A percentile compares a stretch with the other conserved stretches of the same genome.
Evolutionary conservation across 2,113 vertebrate genomes (phyloP).

Genomic region (Corythoichthys haematopterus): DNA sequence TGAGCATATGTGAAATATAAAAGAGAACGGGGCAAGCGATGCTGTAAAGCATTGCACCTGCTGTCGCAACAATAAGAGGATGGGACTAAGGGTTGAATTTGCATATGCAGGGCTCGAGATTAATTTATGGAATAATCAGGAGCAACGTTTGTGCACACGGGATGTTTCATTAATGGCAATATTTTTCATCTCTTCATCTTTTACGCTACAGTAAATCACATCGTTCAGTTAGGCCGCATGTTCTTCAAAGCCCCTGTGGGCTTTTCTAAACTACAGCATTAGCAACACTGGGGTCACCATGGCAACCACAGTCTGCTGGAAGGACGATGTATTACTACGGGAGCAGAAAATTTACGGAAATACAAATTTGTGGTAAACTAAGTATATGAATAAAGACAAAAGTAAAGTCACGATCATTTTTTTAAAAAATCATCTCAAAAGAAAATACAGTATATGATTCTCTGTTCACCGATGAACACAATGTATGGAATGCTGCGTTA

Average conservation of each 20-base stretch:
- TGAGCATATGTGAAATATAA: background rate
- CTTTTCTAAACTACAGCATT: slow-evolving; percentile 22
- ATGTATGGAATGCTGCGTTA: too few species aligned
- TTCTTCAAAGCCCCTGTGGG: slow-evolving; percentile 17
- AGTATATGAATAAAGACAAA: slow-evolving; percentile 3
- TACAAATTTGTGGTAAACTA: slow-evolving; percentile 18
- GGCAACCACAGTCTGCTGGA: slow-evolving; percentile 21
- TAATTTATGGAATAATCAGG: slow-evolving; percentile 48
- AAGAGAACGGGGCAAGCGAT: background rate
- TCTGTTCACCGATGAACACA: too few species aligned
- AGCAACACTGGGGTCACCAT: slow-evolving; percentile 26
- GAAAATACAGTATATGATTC: too few species aligned
- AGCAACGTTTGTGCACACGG: slow-evolving; percentile 43
- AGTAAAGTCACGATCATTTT: background rate
- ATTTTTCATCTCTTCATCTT: slow-evolving; percentile 23
- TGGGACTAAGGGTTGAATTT: slow-evolving; percentile 32
- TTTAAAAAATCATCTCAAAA: too few species aligned
- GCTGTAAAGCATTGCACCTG: slow-evolving; percentile 21
- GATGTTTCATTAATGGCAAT: slow-evolving; percentile 60
- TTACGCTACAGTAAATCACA: slow-evolving; percentile 44
- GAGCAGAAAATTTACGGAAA: slow-evolving; percentile 21
- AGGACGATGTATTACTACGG: slow-evolving; percentile 23
- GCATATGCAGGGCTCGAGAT: slow-evolving; percentile 38
- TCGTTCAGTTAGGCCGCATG: slow-evolving; percentile 33
- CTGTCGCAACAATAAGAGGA: slow-evolving; percentile 33